These are phyloP conservation scores for Gymnorhina tibicen DNA, from an alignment of 2,113 vertebrate species.

Conservation along the genomic window DNA sequence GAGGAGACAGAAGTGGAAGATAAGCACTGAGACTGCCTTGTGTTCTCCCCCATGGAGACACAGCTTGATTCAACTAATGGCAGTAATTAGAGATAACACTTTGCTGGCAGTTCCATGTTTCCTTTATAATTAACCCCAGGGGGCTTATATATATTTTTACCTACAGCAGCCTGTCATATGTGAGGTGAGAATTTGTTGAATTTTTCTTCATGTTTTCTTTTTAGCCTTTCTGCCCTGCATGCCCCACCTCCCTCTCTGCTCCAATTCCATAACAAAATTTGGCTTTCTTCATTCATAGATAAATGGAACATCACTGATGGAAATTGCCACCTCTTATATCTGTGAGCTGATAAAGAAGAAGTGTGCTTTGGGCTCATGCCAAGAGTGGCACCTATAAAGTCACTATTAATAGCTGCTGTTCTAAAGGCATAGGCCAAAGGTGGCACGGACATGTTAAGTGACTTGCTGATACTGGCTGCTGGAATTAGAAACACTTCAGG, in stretches of 20 bases:
- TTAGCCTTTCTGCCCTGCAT: fast-evolving
- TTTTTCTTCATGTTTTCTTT: not conserved
- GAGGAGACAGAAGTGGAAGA: not conserved
- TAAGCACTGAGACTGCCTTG: not conserved
- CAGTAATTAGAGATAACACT: not conserved
- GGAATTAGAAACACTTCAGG: not conserved
- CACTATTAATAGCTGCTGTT: not conserved
- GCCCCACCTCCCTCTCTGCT: not conserved
- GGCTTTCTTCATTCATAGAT: not conserved
- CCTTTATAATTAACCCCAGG: not conserved
- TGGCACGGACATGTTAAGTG: not conserved
- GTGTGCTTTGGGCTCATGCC: not conserved
- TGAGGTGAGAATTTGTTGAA: not conserved
- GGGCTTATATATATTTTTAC: not conserved
- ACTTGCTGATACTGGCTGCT: not conserved
- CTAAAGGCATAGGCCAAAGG: not conserved
- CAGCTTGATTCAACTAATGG: slow-evolving; percentile 5
- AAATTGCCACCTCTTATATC: not conserved
- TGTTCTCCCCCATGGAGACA: not conserved
- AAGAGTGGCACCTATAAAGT: not conserved
- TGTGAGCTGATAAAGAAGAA: not conserved
- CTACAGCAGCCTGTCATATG: not conserved
- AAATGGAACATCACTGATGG: not conserved
- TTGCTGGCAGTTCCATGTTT: not conserved
- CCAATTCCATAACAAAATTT: not conserved